These are phyloP conservation scores for Calliscelio sp. DNA, from an alignment of 2,888 invertebrate genomes.

Conservation along the genomic window DNA sequence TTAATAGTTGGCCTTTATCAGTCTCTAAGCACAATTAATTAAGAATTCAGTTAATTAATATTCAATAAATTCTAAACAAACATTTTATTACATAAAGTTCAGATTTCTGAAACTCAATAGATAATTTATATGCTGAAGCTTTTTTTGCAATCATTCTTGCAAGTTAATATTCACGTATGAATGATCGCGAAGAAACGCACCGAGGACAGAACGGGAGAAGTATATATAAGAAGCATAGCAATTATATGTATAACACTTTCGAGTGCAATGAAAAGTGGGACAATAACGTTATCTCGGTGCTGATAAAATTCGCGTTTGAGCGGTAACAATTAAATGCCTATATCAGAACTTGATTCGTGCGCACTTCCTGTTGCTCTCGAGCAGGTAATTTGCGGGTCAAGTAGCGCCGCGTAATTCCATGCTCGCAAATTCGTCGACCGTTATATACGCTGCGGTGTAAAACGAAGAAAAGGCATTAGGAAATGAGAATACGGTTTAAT, in stretches of 20 bases:
- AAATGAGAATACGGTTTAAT: conserved; percentile 57
- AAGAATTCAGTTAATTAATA: conserved; percentile 13
- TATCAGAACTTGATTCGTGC: conserved; percentile 60
- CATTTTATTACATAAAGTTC: too few species aligned
- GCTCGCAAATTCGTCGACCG: conserved; percentile 68
- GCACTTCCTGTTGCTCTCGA: conserved; percentile 65
- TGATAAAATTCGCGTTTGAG: conserved; percentile 42
- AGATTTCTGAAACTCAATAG: too few species aligned
- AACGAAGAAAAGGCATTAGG: conserved; percentile 71
- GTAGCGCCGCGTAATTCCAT: conserved; percentile 63
- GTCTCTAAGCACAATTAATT: too few species aligned
- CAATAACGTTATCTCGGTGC: conserved; percentile 47
- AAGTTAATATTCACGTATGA: too few species aligned
- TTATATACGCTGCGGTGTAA: conserved; percentile 65
- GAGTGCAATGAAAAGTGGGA: conserved; percentile 35
- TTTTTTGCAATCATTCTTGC: too few species aligned
- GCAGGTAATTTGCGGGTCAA: conserved; percentile 68
- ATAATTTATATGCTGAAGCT: too few species aligned
- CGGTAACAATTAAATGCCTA: conserved; percentile 47
- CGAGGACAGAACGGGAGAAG: too few species aligned
- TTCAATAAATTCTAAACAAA: background rate
- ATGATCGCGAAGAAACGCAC: too few species aligned
- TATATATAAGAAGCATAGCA: background rate
- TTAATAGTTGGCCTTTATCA: too few species aligned
- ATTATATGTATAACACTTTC: conserved; percentile 29